Evolutionary conservation across 2,888 invertebrate species (phyloP), one percentile per base, ranked within the genome.

Genomic region (Drosophila emarginata): DNA sequence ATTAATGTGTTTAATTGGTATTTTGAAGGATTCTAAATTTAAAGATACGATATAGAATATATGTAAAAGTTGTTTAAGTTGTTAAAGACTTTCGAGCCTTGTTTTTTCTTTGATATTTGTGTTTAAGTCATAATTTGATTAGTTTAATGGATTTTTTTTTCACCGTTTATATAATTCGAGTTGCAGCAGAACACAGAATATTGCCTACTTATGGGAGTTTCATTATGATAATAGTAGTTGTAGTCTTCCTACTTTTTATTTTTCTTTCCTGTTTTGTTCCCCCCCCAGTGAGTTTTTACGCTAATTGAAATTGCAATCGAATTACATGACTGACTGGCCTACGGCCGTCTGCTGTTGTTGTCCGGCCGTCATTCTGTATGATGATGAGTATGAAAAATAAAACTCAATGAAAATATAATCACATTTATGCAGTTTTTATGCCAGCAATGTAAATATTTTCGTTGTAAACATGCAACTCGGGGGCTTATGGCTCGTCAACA

Each of bases 391-490:
- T n/a, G 36, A 37, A 57, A 57, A 73, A 65, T 76, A 75, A 80
- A 72, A 76, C 59, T 82, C 85, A 87, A 87, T 88, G 84, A 88
- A 85, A 88, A 81, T 87, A 80, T 85, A 85, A 88, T 85, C 84
- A 85, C 88, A 85, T 88, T 85, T 87, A 87, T 85, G 84, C 87
- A 87, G 81, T 88, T 85, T 88, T 85, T 85, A 87, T 84, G 87
- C 86, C 87, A 77, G 83, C 79, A 83, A 79, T 86, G 89, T 88
- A 87, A 87, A 87, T 88, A 89, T 87, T 87, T 77, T 81, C 69
- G 78, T 61, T 79, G 83, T 79, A 79, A 76, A 83, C 76, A 83
- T 37, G 52, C 28, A 32, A 37, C 32, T 28, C 21, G 18, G 50
- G 28, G 50, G 61, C 57, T 61, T 69, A 74, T 59, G 73, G 57